Conservation (phyloP, 2,113 vertebrate genomes). For the Glareola pratincola region DNA sequence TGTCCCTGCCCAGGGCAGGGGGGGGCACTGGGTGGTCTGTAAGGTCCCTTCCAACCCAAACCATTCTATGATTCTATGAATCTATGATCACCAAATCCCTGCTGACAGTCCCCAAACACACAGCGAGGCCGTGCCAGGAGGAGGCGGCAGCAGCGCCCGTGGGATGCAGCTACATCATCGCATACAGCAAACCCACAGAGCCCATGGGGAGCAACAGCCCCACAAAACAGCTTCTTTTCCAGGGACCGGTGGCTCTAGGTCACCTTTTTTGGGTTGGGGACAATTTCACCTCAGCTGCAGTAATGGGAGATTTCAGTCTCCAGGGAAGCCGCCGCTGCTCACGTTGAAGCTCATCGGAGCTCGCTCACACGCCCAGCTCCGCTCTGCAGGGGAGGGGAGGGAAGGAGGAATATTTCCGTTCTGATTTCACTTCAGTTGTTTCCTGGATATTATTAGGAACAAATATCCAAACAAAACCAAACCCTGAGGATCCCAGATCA, state of each 20-base stretch:
- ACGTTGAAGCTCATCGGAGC: accelerated
- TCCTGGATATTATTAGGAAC: not conserved
- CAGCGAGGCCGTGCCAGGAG: not conserved
- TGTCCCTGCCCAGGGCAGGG: too few relatives aligned
- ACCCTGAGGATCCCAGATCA: not conserved
- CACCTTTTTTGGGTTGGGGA: not conserved
- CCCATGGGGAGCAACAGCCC: not conserved
- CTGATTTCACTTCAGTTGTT: not conserved
- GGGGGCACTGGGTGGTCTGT: too few relatives aligned
- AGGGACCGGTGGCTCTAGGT: not conserved
- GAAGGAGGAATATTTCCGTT: not conserved
- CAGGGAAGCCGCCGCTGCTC: not conserved
- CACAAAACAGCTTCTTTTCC: not conserved
- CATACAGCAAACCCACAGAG: not conserved
- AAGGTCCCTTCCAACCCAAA: too few relatives aligned
- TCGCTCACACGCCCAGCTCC: not conserved
- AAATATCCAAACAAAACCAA: not conserved
- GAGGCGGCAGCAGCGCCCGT: not conserved
- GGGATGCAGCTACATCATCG: not conserved
- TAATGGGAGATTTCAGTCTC: not conserved
- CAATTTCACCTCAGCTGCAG: not conserved
- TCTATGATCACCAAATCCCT: not conserved
- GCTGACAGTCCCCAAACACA: not conserved
- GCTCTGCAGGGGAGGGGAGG: not conserved
- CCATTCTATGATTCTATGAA: too few relatives aligned